Evolutionary conservation across 2,888 invertebrate species (phyloP).

Genomic region (Parasteatoda lunata): DNA sequence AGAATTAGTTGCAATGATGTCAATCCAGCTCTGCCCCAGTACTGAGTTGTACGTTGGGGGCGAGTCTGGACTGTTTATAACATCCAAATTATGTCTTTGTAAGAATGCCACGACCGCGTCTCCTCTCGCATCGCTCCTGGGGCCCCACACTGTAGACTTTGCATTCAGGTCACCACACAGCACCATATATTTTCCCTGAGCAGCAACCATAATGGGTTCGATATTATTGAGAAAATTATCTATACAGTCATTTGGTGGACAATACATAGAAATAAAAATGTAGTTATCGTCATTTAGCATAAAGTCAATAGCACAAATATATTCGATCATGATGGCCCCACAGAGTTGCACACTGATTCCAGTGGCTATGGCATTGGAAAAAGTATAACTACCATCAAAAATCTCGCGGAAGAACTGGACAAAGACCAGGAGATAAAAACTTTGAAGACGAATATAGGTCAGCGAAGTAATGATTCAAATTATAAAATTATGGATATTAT

Average conservation of each 20-base stretch:
- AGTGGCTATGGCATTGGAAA: too few relatives aligned
- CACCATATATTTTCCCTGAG: not conserved
- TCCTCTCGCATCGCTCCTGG: not conserved
- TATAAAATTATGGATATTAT: too few relatives aligned
- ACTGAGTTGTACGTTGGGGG: not conserved
- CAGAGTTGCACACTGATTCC: too few relatives aligned
- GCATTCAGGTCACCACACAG: not conserved
- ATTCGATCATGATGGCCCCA: too few relatives aligned
- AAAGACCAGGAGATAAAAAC: too few relatives aligned
- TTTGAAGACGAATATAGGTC: too few relatives aligned
- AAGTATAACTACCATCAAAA: too few relatives aligned
- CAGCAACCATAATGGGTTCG: not conserved
- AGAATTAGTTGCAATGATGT: too few relatives aligned
- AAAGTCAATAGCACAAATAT: too few relatives aligned
- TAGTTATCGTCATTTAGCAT: too few relatives aligned
- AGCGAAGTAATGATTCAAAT: too few relatives aligned
- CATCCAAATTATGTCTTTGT: not conserved
- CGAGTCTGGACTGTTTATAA: not conserved
- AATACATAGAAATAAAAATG: not conserved
- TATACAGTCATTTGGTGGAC: not conserved
- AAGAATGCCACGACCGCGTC: not conserved
- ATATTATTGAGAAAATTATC: not conserved
- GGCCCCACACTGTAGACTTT: not conserved
- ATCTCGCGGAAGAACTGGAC: too few relatives aligned
- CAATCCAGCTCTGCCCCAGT: not conserved